Evolutionary conservation across 2,113 vertebrate species (phyloP), one percentile per base, ranked within the genome.

Genomic region (Anser cygnoides): DNA sequence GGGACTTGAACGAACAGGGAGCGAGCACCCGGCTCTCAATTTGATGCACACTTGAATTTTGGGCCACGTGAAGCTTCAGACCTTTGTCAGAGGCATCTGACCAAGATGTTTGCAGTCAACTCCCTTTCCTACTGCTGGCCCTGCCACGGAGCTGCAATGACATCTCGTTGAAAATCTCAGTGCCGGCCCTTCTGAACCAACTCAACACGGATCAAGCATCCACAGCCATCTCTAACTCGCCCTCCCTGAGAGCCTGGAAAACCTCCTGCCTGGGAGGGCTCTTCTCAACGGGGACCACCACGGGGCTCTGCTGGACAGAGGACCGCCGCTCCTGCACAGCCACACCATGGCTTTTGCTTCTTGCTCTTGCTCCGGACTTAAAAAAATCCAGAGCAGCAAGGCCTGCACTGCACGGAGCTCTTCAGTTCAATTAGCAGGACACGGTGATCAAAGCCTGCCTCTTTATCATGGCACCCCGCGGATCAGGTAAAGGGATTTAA

Each of bases 271-370:
- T 13, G 20, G 20, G 46, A 49, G 46, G 46, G 46, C 46, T 4
- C 87, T 58, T 31, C 77, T 7, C 26, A 29, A 2, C 54, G 28
- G 28, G 59, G 35, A 62, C 14, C 50, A 19, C 49, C 71, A 81
- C 21, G 19, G 46, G 46, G 43, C 43, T 44, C 43, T 79, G 22
- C 0, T 1, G 10, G 25, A 62, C 7, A 0, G 2, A 28, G 4
- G 0, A 33, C 43, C 8, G 9, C 71, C 58, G 35, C 55, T 46
- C 66, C 81, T 15, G 59, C 52, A 15, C 12, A 9, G 77, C 65
- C 55, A 43, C 20, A 20, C 12, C 18, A 3, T 2, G 82, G 82
- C 59, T 91, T 26, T 23, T 16, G 62, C 52, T 13, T 2, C 55
- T 28, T 50, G n/a, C 21, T 55, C 46, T 13, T 14, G 50, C 65